Base-by-base conservation (phyloP, 1,140 invertebrate species). In the Ceratoteleas bidentatus region DNA sequence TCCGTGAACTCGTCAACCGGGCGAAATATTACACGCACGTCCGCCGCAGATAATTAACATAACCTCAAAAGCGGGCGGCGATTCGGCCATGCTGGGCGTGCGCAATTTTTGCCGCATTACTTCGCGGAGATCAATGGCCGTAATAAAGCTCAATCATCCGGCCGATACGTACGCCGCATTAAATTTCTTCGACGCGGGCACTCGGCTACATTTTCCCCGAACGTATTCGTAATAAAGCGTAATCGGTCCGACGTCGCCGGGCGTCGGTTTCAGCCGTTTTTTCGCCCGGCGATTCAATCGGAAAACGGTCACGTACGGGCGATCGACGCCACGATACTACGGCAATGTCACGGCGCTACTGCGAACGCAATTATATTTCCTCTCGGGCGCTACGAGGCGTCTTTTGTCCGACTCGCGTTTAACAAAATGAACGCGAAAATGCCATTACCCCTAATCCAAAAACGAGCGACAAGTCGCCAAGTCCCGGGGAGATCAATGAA, bases 361-460 rank as follows among this genome's bases (percentile, higher is more conserved):
- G 62, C 68, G 66, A 73, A 79, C 50, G 68, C 62, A 79, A 81
- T 80, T 80, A 80, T 80, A 73, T 80, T 80, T 80, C 24, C 69
- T 24, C 24, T 24, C 24, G 24, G 58, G 11, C 16, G 38, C 34
- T 43, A 50, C 49, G 69, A 40, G 62, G 68, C 56, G 69, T 80
- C 77, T 80, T 80, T 80, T 80, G 77, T 80, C 77, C 64, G 64
- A 62, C 77, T 60, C 69, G 69, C 62, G 69, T 80, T 73, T 69
- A 62, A 74, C 77, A 73, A 69, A 80, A 73, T 79, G 57, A 80
- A 80, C 77, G 69, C 45, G 69, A 79, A 79, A 79, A 79, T 79
- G 76, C 68, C 65, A 79, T 79, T 79, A 79, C 68, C 43, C 13
- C 58, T 79, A 79, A 79, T 68, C 61, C 76, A 36, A 73, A 79